Evolutionary conservation across 2,797 vertebrate species (phyloP).

Genomic region (Urosaurus nigricauda): DNA sequence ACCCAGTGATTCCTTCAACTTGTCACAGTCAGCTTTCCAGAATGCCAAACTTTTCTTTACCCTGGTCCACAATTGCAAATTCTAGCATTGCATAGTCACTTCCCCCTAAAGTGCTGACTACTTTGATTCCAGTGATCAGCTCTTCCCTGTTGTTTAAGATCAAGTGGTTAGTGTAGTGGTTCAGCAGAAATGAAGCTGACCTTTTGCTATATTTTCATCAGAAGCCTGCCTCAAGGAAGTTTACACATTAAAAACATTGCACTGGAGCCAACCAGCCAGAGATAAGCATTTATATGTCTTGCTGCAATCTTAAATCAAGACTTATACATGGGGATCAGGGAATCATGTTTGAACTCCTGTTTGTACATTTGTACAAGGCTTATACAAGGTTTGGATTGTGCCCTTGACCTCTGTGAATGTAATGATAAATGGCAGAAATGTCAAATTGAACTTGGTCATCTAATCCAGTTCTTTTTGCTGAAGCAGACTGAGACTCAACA

Average conservation of each 20-base stretch:
- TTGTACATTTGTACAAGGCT: not conserved
- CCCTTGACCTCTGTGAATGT: not conserved
- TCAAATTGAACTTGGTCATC: constrained; percentile 1
- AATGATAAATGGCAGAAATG: constrained; percentile 19
- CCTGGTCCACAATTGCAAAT: too few relatives aligned
- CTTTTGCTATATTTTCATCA: constrained; percentile 32
- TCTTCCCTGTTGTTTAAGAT: too few relatives aligned
- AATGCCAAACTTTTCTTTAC: too few relatives aligned
- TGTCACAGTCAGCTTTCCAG: too few relatives aligned
- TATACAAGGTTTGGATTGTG: constrained; percentile 2
- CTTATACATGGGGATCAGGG: not conserved
- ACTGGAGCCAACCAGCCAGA: not conserved
- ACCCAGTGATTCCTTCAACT: too few relatives aligned
- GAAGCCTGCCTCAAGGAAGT: constrained; percentile 45
- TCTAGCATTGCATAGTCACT: too few relatives aligned
- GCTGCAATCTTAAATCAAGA: not conserved
- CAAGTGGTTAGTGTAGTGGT: not conserved
- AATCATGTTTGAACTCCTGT: not conserved
- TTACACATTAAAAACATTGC: constrained; percentile 18
- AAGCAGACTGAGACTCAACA: constrained; percentile 8
- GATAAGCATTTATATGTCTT: not conserved
- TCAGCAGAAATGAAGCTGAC: not conserved
- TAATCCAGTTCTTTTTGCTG: not conserved
- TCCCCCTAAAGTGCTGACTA: too few relatives aligned
- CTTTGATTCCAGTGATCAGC: too few relatives aligned